Conservation (phyloP, 1,140 invertebrate species). For the Hylaeus anthracinus region DNA sequence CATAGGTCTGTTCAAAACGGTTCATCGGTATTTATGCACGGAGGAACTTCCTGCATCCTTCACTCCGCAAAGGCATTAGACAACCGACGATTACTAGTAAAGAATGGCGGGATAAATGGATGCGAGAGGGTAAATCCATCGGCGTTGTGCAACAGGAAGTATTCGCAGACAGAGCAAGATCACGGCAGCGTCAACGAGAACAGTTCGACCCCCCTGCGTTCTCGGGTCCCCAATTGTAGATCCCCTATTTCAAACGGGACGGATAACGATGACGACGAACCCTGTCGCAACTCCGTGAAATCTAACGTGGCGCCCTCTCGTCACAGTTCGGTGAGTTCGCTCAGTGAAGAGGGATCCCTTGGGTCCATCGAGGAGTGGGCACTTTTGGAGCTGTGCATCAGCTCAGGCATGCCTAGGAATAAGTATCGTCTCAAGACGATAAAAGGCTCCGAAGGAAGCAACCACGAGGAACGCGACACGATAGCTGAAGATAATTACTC, state of each 20-base stretch:
- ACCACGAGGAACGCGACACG: slow-evolving; percentile 39
- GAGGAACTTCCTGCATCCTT: background rate
- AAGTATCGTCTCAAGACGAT: slow-evolving; percentile 45
- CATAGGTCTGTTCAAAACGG: slow-evolving; percentile 22
- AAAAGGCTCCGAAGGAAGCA: slow-evolving; percentile 23
- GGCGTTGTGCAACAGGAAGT: background rate
- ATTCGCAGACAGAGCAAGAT: slow-evolving; percentile 17
- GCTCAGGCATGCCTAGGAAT: slow-evolving; percentile 46
- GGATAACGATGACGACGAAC: slow-evolving; percentile 36
- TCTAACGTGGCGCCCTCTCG: slow-evolving; percentile 25
- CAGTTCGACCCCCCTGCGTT: background rate
- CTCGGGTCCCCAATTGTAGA: slow-evolving; percentile 27
- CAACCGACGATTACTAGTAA: background rate
- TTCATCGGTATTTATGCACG: background rate
- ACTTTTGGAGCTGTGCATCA: slow-evolving; percentile 47
- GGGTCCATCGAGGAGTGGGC: slow-evolving; percentile 52
- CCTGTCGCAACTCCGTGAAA: slow-evolving; percentile 15
- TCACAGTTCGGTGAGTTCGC: slow-evolving; percentile 41
- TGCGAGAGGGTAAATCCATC: slow-evolving; percentile 24
- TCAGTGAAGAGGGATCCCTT: slow-evolving; percentile 37
- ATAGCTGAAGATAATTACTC: slow-evolving; percentile 56
- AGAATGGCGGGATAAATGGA: slow-evolving; percentile 14
- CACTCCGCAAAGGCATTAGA: slow-evolving; percentile 25
- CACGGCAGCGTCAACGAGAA: slow-evolving; percentile 16
- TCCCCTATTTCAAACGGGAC: slow-evolving; percentile 22